A percentile compares a stretch with the other conserved stretches of the same genome.
These are phyloP conservation scores for Chrysoperla carnea DNA, from an alignment of 1,140 invertebrate genomes.

Conservation along the genomic window DNA sequence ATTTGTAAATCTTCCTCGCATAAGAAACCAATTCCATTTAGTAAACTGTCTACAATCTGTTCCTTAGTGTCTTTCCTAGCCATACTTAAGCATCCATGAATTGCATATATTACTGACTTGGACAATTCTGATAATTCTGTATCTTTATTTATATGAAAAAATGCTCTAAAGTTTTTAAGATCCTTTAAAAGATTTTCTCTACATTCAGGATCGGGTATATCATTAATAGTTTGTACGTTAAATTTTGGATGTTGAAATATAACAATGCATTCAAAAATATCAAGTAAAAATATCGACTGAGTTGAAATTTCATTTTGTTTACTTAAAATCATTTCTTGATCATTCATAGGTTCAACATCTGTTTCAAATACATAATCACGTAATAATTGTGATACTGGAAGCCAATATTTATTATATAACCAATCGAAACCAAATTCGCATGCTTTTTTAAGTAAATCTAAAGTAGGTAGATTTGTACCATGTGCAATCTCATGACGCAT, in stretches of 20 bases:
- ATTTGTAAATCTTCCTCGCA: too few relatives aligned
- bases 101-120: too few relatives aligned
- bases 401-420: background rate
- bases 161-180: background rate
- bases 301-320: background rate
- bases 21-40: too few relatives aligned
- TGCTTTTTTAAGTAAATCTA: background rate
- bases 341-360: too few relatives aligned
- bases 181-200: background rate
- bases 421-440: background rate
- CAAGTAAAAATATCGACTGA: background rate
- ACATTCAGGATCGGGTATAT: background rate
- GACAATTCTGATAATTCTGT: background rate
- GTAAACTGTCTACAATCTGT: too few relatives aligned
- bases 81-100: too few relatives aligned
- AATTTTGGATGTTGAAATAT: background rate
- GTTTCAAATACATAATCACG: background rate
- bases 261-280: background rate
- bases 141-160: background rate
- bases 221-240: background rate
- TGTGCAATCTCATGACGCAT: background rate
- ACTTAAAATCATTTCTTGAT: background rate
- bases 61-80: too few relatives aligned
- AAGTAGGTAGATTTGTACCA: background rate
- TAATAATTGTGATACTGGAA: background rate